Base-by-base conservation (phyloP, 2,113 vertebrate genomes). In the Gallinago media region DNA sequence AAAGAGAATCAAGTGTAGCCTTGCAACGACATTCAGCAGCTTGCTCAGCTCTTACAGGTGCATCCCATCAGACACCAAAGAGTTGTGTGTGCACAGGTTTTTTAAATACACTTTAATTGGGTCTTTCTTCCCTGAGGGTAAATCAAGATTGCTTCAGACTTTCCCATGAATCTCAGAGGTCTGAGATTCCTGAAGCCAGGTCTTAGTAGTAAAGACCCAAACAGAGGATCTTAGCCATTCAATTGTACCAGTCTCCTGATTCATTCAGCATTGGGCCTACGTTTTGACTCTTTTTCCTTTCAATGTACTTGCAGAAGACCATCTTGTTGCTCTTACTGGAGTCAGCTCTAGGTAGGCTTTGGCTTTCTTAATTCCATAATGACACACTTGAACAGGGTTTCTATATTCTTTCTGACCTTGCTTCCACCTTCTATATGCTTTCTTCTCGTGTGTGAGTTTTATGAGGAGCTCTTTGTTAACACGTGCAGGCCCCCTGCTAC, bases 101-200 rank as follows among this genome's bases (percentile, higher is more conserved):
- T 84, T 44, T 47, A 66, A 36, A 36, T 27, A 8, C 3, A 13
- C 7, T 8, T 66, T 36, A 42, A 42, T 0, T 0, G 1, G 3
- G 1, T 70, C 1, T 11, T 2, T 9, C 1, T 68, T 52, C 12
- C 14, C 8, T 6, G 4, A 74, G 23, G 15, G 8, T 44, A 38
- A 70, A 49, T 70, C 12, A 8, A 40, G 20, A 21, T 26, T 34
- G 26, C 21, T 71, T 47, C 72, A 54, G 77, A 21, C 15, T 29
- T 92, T 78, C 12, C 50, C 27, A 31, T 5, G 4, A 1, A 17
- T 9, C 40, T 82, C 40, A 73, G 34, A 68, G 44, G 32, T 22
- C 32, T 74, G 52, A 17, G 36, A 77, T 54, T 58, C 36, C 46
- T 77, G 16, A 74, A 78, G 17, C 2, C 6, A 81, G 3, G 1